phyloP scores from a whole-genome alignment of 2,797 vertebrate genomes.

The Percopsis omiscomaycus region DNA sequence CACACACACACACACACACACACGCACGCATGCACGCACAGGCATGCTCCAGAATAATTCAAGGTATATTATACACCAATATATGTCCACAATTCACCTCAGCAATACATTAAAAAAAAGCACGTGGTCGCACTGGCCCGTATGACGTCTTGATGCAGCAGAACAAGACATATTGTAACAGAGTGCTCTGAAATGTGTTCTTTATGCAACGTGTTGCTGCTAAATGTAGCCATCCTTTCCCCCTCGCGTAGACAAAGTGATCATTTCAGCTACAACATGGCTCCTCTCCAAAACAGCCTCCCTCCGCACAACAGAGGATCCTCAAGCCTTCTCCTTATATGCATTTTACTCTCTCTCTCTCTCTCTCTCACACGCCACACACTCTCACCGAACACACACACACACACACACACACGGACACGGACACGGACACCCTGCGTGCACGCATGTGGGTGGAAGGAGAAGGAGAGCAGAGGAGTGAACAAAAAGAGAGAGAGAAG shows the following conservation, averaged over 20 bases:
- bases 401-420: conserved; percentile 27
- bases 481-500: conserved; percentile 30
- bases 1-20: conserved; percentile 14
- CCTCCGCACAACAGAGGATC: conserved; percentile 67
- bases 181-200: conserved; percentile 34
- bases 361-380: conserved; percentile 10
- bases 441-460: conserved; percentile 78
- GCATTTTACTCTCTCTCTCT: conserved; percentile 57
- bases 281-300: conserved; percentile 72
- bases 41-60: conserved; percentile 27
- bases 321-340: conserved; percentile 70
- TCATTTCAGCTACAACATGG: conserved; percentile 68
- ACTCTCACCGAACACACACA: conserved; percentile 22
- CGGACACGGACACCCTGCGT: conserved; percentile 65
- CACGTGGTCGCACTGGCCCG: conserved; percentile 26
- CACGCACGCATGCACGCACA: conserved; percentile 9
- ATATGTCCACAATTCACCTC: conserved; percentile 8
- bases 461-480: conserved; percentile 76
- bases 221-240: conserved; percentile 63
- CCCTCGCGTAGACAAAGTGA: conserved; percentile 54
- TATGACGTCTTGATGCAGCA: conserved; percentile 43
- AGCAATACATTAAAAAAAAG: conserved; percentile 1
- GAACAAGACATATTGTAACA: conserved; percentile 14
- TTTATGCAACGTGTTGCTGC: conserved; percentile 45
- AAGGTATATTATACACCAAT: conserved; percentile 35